These are phyloP conservation scores for Pyrgilauda ruficollis DNA, from an alignment of 2,113 vertebrate genomes.

Conservation along the genomic window DNA sequence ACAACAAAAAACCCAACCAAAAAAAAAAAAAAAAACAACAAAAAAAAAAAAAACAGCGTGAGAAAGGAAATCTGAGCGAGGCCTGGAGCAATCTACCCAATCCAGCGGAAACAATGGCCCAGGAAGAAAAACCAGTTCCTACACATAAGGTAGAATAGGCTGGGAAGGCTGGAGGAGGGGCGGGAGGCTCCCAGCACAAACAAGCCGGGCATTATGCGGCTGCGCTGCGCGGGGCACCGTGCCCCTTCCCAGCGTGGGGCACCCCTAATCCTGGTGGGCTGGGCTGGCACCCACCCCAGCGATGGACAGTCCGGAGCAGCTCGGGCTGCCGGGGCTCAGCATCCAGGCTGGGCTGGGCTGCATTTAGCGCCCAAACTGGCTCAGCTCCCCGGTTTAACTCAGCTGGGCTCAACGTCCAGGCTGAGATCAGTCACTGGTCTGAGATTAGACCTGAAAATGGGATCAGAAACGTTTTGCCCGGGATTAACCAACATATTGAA, in stretches of 20 bases:
- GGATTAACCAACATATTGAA: neutral
- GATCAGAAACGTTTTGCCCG: neutral
- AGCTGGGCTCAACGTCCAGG: neutral
- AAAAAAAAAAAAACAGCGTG: slow-evolving; percentile 10
- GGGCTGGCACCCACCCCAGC: neutral
- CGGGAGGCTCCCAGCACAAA: neutral
- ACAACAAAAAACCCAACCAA: neutral
- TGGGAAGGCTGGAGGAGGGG: slow-evolving; percentile 24
- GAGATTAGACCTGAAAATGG: neutral
- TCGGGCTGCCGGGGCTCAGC: neutral
- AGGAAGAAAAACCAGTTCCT: slow-evolving; percentile 72
- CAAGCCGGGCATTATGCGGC: neutral
- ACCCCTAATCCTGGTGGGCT: neutral
- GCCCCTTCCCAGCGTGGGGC: neutral
- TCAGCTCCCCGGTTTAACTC: neutral
- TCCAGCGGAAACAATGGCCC: slow-evolving; percentile 68
- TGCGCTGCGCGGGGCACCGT: neutral
- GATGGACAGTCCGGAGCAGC: neutral
- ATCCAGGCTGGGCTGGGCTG: neutral
- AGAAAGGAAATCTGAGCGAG: slow-evolving; percentile 69
- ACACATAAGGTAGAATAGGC: slow-evolving; percentile 39
- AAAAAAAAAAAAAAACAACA: no score
- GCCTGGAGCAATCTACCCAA: slow-evolving; percentile 65
- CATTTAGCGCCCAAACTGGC: neutral
- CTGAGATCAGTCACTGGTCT: neutral